Percentiles rank a stretch among this genome's conserved stretches.
These are phyloP conservation scores for Crossaster papposus DNA, from an alignment of 53 echinoderm and acorn worm genomes.

Conservation along the genomic window DNA sequence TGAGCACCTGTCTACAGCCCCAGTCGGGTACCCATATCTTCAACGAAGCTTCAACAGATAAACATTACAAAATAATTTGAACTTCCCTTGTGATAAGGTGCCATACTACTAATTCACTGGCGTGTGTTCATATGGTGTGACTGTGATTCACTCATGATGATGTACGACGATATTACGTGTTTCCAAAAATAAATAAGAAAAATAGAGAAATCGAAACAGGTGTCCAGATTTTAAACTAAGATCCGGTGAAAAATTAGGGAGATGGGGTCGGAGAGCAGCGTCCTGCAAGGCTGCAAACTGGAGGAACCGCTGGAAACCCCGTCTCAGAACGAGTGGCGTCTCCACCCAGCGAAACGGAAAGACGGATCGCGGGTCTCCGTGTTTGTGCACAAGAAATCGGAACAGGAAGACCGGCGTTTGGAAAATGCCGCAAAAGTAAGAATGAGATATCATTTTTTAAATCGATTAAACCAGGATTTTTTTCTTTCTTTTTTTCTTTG, in stretches of 20 bases:
- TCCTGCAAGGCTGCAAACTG: conserved; percentile 85
- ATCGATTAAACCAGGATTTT: not conserved
- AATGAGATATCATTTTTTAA: not conserved
- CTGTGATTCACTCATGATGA: too few species aligned
- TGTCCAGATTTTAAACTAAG: not conserved
- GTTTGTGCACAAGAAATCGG: conserved; percentile 89
- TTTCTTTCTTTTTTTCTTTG: too few species aligned
- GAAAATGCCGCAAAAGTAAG: conserved; percentile 92
- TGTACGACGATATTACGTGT: not conserved
- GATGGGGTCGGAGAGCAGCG: conserved; percentile 96
- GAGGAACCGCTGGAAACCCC: conserved; percentile 83
- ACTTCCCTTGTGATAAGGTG: not conserved
- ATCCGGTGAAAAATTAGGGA: conserved; percentile 1
- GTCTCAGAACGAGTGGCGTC: conserved; percentile 80
- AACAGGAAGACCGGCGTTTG: conserved; percentile 70
- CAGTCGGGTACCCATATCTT: not conserved
- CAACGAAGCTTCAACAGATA: not conserved
- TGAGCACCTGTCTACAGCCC: not conserved
- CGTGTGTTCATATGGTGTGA: too few species aligned
- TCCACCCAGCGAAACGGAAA: conserved; percentile 89
- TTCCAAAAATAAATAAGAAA: not conserved
- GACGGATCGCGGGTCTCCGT: conserved; percentile 96
- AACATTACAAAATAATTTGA: not conserved
- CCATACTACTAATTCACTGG: too few species aligned
- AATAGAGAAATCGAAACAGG: conserved; percentile 1